Base-by-base conservation (phyloP, 2,797 vertebrate species). In the Linurgus olivaceus region DNA sequence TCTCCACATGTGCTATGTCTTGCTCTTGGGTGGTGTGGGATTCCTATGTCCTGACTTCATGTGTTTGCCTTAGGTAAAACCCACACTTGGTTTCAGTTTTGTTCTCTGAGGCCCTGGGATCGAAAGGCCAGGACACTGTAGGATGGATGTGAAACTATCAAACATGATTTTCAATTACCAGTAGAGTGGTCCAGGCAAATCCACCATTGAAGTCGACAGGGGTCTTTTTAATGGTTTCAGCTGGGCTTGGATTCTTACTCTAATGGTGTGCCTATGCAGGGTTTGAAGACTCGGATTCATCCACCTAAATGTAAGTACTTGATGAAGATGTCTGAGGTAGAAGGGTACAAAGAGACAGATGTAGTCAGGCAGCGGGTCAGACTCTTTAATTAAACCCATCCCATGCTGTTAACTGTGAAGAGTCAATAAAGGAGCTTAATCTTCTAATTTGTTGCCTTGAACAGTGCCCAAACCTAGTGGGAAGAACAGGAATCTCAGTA, bases 181-280 rank as follows among this genome's bases (percentile, higher is more conserved):
- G 42, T 71, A 59, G 11, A 13, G 10, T 45, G 79, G 13, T 24
- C 37, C 40, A 55, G 48, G 59, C 26, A 85, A 85, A 61, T 42
- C 50, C 29, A 70, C 26, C 59, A 76, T 1, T 71, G 52, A 87
- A 77, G 38, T 71, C 67, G 83, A 85, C 8, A 63, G 59, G 29
- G 20, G 3, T 75, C 18, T 90, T 92, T 84, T 67, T 67, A 92
- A 81, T 74, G 45, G 80, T 26, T 85, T 82, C 23, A 67, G 11
- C 19, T 63, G 47, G 12, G 6, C 50, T 92, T 57, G 23, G 21
- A 50, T 84, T 87, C 71, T 70, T 89, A 45, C 47, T 85, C 18
- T 84, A 79, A 76, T 67, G 57, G 25, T 0, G 0, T 52, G 12
- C 6, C 28, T 70, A 9, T 0, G 0, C 8, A 66, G 45, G 17